Conservation (phyloP, 2,797 vertebrate genomes). For the Myotis pilosus region DNA sequence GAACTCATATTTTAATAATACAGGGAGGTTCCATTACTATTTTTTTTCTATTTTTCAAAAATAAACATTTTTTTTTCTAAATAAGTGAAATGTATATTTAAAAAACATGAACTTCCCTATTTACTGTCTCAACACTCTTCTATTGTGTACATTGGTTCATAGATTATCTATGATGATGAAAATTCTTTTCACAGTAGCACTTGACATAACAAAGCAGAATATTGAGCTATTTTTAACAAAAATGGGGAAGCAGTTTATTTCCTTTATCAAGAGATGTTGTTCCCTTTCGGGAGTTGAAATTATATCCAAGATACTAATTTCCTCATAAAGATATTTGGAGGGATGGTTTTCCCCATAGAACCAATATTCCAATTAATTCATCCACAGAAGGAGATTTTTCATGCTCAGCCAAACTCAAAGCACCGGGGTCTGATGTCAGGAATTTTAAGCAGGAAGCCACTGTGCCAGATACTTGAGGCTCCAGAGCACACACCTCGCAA, state of each 20-base stretch:
- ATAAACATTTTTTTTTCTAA: background rate
- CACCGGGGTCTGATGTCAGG: constrained; percentile 43
- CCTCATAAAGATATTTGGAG: constrained; percentile 61
- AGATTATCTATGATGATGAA: constrained; percentile 7
- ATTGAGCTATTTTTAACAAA: constrained; percentile 52
- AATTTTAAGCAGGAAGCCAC: constrained; percentile 64
- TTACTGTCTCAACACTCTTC: background rate
- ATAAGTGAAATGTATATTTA: background rate
- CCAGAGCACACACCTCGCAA: background rate
- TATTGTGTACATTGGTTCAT: background rate
- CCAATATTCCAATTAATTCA: constrained; percentile 60
- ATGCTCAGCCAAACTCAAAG: constrained; percentile 49
- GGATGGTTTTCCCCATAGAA: constrained; percentile 49
- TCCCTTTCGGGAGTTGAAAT: constrained; percentile 50
- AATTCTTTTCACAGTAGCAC: constrained; percentile 5
- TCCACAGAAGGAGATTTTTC: constrained; percentile 55
- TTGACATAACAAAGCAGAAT: constrained; percentile 33
- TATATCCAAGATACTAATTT: constrained; percentile 66
- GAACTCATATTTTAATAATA: background rate
- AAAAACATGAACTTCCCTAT: background rate
- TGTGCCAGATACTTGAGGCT: constrained; percentile 3
- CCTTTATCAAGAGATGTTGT: constrained; percentile 39
- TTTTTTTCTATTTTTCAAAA: constrained; percentile 36
- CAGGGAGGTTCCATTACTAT: background rate
- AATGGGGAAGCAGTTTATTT: constrained; percentile 52